These are phyloP conservation scores for Edolisoma coerulescens DNA, from an alignment of 2,113 vertebrate species.

Conservation along the genomic window DNA sequence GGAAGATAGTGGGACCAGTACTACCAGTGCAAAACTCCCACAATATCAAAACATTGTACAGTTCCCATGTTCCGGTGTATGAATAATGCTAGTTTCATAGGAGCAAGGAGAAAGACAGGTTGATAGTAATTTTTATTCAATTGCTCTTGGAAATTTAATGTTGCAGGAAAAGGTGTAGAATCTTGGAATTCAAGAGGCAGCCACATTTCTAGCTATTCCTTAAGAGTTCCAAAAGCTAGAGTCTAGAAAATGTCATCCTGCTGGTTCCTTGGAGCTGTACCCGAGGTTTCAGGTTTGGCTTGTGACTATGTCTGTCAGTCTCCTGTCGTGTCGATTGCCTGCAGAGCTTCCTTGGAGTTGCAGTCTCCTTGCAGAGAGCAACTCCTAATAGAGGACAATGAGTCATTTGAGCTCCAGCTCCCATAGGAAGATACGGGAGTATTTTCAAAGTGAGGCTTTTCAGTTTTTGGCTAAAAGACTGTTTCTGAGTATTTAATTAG, in stretches of 20 bases:
- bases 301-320: background rate
- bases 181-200: background rate
- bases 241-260: background rate
- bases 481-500: conserved; percentile 34
- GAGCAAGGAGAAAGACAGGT: background rate
- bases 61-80: background rate
- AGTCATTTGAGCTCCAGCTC: background rate
- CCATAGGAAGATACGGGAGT: background rate
- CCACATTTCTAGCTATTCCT: background rate
- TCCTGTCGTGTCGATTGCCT: background rate
- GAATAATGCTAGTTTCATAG: background rate
- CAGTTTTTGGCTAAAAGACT: background rate
- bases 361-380: background rate
- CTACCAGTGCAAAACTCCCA: background rate
- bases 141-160: background rate
- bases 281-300: background rate
- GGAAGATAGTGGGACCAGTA: background rate
- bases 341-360: background rate
- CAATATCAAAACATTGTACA: background rate
- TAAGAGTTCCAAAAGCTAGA: background rate
- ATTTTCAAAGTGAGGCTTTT: background rate
- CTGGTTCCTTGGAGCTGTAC: background rate
- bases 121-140: background rate
- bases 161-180: background rate
- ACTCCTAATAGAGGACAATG: background rate